Conservation (phyloP, 2,888 invertebrate genomes). For the Hoplodrina ambigua region DNA sequence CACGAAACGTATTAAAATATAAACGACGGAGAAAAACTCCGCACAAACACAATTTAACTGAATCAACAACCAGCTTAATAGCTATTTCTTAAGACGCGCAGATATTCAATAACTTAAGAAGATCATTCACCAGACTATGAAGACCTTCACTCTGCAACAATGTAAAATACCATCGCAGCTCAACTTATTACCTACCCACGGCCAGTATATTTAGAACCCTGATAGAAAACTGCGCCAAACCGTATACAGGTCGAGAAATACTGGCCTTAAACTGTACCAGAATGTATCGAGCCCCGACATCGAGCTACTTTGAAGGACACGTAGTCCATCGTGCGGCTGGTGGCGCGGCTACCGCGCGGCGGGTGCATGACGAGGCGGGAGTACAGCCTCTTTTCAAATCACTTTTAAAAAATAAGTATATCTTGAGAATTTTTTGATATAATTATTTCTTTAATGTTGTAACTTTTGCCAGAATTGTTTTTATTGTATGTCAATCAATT, state of each 20-base stretch:
- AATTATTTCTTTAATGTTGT: too few species aligned
- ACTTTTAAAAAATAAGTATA: neutral
- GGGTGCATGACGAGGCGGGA: constrained; percentile 8
- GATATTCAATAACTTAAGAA: constrained; percentile 60
- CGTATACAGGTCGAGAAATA: neutral
- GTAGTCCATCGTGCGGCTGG: neutral
- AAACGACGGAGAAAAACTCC: constrained; percentile 37
- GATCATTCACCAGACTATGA: neutral
- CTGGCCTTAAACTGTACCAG: accelerated
- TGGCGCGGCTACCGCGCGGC: neutral
- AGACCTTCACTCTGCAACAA: constrained; percentile 3
- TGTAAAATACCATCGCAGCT: neutral
- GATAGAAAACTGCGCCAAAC: neutral
- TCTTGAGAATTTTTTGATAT: neutral
- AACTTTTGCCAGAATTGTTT: too few species aligned
- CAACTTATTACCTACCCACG: neutral
- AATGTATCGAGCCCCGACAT: neutral
- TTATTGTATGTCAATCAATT: too few species aligned
- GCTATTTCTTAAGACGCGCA: constrained; percentile 57
- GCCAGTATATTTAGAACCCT: constrained; percentile 4
- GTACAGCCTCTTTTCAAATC: constrained; percentile 15
- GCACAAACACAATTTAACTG: constrained; percentile 67
- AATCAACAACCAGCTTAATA: constrained; percentile 63
- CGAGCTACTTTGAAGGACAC: neutral
- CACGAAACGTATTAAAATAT: constrained; percentile 36